Evolutionary conservation across 1,140 invertebrate genomes (phyloP), one percentile per base, ranked within the genome.

Genomic region (Habropoda laboriosa): DNA sequence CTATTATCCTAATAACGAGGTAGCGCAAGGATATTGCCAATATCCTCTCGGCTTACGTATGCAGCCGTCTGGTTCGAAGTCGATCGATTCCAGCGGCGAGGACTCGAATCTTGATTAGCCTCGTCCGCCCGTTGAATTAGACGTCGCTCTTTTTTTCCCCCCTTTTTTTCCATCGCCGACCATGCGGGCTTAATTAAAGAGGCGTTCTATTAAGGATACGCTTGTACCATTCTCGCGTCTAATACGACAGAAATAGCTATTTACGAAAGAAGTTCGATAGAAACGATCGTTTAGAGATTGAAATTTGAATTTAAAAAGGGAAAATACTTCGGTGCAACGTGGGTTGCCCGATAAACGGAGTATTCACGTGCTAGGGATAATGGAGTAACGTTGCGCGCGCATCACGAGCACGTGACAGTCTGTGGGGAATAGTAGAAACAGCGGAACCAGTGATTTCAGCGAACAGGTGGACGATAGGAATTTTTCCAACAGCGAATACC

Each of bases 121-220:
- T 16, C 47, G 79, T 57, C 35, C 51, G 42, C 27, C 35, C 38
- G 42, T n/a, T 60, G 60, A 71, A 86, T 87, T 80, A 81, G 81
- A 75, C 82, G 35, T 72, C 67, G 49, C 64, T 72, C 61, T 63
- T 71, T 88, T 67, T 83, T 74, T 82, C 61, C 63, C 49, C 72
- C 63, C 61, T 63, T 71, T 88, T 67, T 83, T 74, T 82, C 61
- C 63, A 45, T 74, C 63, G 47, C 74, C 77, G 76, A 80, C 84
- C 81, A 89, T 85, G 83, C 76, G 81, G 70, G 87, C 79, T 92
- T 92, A 92, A 92, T 92, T 92, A 91, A 91, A 91, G 86, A 86
- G 55, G 79, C 78, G 80, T 75, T 87, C 81, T 73, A 71, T 87
- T n/a, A n/a, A n/a, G n/a, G n/a, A n/a, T n/a, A n/a, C n/a, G n/a